These are phyloP conservation scores for Lasioglossum zephyrum DNA, from an alignment of 2,888 invertebrate genomes.

Conservation along the genomic window DNA sequence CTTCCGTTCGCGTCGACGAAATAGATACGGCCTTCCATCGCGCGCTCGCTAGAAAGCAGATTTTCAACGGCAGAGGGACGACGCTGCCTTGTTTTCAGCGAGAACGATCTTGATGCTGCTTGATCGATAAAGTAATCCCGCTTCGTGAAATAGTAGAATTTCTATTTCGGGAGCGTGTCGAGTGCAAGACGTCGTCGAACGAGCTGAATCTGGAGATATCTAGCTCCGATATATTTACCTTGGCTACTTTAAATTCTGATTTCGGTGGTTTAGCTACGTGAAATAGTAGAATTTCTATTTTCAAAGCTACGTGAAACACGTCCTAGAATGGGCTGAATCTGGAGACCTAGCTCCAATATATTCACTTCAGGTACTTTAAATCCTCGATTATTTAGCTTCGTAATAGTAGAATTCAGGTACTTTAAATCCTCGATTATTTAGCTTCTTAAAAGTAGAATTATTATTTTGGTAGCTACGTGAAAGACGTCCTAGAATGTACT, in stretches of 20 bases:
- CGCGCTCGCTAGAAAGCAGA: slow-evolving; percentile 38
- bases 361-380: not conserved
- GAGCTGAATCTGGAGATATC: not conserved
- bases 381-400: too few relatives aligned
- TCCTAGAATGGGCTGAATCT: not conserved
- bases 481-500: not conserved
- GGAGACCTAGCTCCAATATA: not conserved
- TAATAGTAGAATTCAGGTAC: not conserved
- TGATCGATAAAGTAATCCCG: slow-evolving; percentile 10
- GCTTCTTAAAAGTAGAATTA: too few relatives aligned
- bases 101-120: not conserved
- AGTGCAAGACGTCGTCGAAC: not conserved
- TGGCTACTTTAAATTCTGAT: not conserved
- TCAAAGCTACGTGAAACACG: not conserved
- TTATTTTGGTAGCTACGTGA: not conserved
- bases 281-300: slow-evolving; percentile 5
- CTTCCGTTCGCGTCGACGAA: slow-evolving; percentile 74
- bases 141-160: slow-evolving; percentile 8
- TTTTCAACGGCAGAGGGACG: slow-evolving; percentile 34
- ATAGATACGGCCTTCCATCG: slow-evolving; percentile 72
- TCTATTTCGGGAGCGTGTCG: not conserved
- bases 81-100: slow-evolving; percentile 18
- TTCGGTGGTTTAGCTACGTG: not conserved
- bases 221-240: not conserved
- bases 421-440: too few relatives aligned